A percentile compares a stretch with the other conserved stretches of the same genome.
Conservation (phyloP, 92 coral and sea anemone species). For the Epizoanthus ramosus region DNA sequence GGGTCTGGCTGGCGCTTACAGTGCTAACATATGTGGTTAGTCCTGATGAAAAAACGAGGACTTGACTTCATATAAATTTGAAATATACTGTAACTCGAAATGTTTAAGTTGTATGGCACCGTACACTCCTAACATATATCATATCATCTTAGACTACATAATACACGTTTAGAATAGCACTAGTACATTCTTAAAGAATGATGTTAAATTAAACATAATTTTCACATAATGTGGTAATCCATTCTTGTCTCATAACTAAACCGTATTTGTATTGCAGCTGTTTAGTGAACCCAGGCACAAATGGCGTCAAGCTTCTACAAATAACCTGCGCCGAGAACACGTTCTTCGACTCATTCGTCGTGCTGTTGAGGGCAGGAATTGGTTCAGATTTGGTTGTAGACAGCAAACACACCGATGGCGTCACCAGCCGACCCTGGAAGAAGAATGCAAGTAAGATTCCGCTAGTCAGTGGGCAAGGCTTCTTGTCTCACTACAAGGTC, state of each 20-base stretch:
- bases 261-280: neutral
- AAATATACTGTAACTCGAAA: too few relatives aligned
- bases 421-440: neutral
- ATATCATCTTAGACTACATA: too few relatives aligned
- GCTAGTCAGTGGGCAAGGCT: neutral
- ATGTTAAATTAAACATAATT: too few relatives aligned
- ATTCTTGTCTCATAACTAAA: neutral
- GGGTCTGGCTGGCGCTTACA: too few relatives aligned
- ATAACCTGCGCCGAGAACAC: neutral
- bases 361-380: neutral
- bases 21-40: too few relatives aligned
- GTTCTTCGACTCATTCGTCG: neutral
- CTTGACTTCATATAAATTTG: too few relatives aligned
- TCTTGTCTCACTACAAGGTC: neutral
- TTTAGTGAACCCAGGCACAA: slow-evolving; percentile 6
- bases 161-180: too few relatives aligned
- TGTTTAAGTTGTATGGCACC: too few relatives aligned
- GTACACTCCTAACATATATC: too few relatives aligned
- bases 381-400: neutral
- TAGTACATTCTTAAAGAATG: too few relatives aligned
- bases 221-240: neutral
- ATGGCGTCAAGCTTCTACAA: neutral
- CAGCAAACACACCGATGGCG: neutral
- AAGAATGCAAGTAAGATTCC: neutral
- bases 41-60: too few relatives aligned